Base-by-base conservation (phyloP, 2,113 vertebrate species). In the Desmodus rotundus region DNA sequence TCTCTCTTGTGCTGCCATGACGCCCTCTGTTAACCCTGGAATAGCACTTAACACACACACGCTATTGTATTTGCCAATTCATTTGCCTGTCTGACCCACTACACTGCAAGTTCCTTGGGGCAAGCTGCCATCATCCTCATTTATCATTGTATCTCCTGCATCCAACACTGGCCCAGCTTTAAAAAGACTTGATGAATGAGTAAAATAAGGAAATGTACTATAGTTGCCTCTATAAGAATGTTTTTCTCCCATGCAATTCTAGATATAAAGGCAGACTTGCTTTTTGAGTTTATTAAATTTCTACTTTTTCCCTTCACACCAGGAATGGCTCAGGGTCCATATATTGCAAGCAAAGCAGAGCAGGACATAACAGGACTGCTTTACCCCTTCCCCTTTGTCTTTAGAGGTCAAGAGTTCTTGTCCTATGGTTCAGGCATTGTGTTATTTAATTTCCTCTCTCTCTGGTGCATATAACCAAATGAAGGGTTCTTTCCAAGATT, bases 321-420 rank as follows among this genome's bases (percentile, higher is more conserved):
- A 89, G 45, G 16, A 67, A 67, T 61, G 43, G 70, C 28, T 87
- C 36, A 9, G 22, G 9, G 24, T 72, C 82, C 80, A 65, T 77
- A 87, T 81, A 92, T 85, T 85, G 54, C 31, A 9, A 16, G 28
- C 45, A 54, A 72, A 93, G 36, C 78, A 93, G 63, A 92, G 73
- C 8, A 68, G 17, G 41, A 47, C 11, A 12, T n/a, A 47, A 36
- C 50, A 54, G 63, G 54, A 54, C 33, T 15, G 1, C 31, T 67
- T 45, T 50, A 13, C 43, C n/a, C 54, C 36, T 31, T 58, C 86
- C 41, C 43, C 24, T 65, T 74, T 90, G 65, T 86, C 65, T 70
- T 70, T 33, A 28, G 87, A 80, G 74, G 74, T 88, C 92, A 85
- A 67, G 61, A 87, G 73, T 72, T 96, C 47, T 77, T 95, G 86